Conservation (phyloP, 1,140 invertebrate genomes). For the Helicoverpa zea region DNA sequence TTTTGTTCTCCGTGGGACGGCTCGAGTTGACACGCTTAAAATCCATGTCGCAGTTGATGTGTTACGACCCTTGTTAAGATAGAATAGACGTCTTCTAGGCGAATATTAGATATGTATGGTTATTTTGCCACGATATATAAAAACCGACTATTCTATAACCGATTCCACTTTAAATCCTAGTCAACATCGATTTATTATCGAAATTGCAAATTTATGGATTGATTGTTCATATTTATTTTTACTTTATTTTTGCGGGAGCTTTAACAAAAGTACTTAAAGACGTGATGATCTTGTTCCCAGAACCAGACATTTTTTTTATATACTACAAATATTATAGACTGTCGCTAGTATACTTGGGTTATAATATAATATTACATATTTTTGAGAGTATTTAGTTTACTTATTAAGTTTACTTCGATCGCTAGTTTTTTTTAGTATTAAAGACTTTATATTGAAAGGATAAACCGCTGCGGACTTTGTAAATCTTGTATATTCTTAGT, state of each 20-base stretch:
- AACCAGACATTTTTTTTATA: neutral
- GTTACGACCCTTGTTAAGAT: neutral
- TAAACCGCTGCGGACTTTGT: too few species aligned
- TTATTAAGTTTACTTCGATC: too few species aligned
- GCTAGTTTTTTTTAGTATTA: too few species aligned
- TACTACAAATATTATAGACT: neutral
- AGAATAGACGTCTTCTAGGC: conserved; percentile 6
- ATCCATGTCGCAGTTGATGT: too few species aligned
- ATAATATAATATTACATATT: neutral
- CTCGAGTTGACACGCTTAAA: too few species aligned
- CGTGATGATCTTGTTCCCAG: neutral
- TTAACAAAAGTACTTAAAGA: neutral
- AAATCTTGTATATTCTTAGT: too few species aligned
- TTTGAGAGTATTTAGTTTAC: neutral
- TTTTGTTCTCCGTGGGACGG: too few species aligned
- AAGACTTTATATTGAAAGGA: too few species aligned
- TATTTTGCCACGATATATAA: neutral
- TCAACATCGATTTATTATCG: conserved; percentile 33
- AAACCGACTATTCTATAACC: neutral
- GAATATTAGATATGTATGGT: neutral
- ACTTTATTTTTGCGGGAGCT: neutral
- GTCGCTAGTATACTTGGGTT: neutral
- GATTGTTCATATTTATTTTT: neutral
- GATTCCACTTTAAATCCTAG: conserved; percentile 29
- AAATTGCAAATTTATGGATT: conserved; percentile 16